Evolutionary conservation across 1,140 invertebrate species (phyloP).

Genomic region (Pseudomyrmex flavicornis): DNA sequence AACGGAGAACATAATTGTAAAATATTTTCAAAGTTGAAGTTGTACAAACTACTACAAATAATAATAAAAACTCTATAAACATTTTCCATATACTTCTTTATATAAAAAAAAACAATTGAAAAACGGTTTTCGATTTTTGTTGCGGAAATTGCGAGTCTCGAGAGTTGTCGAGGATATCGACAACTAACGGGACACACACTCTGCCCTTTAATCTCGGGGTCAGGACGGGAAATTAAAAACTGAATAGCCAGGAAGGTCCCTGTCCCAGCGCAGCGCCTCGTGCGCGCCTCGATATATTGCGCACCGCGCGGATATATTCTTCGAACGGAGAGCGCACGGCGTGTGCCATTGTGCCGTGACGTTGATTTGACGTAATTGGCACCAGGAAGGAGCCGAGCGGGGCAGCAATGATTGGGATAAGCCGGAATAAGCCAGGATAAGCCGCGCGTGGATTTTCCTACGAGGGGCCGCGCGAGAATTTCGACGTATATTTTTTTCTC

Average conservation of each 20-base stretch:
- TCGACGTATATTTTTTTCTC: slow-evolving; percentile 24
- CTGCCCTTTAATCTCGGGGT: slow-evolving; percentile 52
- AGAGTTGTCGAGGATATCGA: slow-evolving; percentile 17
- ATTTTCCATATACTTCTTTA: no score
- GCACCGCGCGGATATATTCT: slow-evolving; percentile 55
- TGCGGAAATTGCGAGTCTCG: neutral
- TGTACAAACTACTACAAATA: no score
- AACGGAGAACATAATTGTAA: neutral
- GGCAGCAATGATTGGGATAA: slow-evolving; percentile 85
- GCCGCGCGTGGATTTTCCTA: slow-evolving; percentile 78
- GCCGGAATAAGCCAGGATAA: slow-evolving; percentile 84
- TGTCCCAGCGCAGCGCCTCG: slow-evolving; percentile 21
- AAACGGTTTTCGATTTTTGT: no score
- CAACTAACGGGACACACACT: slow-evolving; percentile 42
- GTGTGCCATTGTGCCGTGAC: slow-evolving; percentile 81
- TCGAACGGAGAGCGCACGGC: slow-evolving; percentile 48
- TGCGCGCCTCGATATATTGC: slow-evolving; percentile 47
- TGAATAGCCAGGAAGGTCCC: slow-evolving; percentile 53
- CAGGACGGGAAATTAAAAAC: slow-evolving; percentile 65
- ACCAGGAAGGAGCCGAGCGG: slow-evolving; percentile 81
- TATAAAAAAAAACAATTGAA: no score
- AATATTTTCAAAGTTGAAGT: neutral
- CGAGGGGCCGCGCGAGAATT: slow-evolving; percentile 51
- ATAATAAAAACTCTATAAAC: no score
- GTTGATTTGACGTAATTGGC: slow-evolving; percentile 85